phyloP scores from a whole-genome alignment of 2,797 vertebrate genomes.

The Bryconaethiops microstoma region DNA sequence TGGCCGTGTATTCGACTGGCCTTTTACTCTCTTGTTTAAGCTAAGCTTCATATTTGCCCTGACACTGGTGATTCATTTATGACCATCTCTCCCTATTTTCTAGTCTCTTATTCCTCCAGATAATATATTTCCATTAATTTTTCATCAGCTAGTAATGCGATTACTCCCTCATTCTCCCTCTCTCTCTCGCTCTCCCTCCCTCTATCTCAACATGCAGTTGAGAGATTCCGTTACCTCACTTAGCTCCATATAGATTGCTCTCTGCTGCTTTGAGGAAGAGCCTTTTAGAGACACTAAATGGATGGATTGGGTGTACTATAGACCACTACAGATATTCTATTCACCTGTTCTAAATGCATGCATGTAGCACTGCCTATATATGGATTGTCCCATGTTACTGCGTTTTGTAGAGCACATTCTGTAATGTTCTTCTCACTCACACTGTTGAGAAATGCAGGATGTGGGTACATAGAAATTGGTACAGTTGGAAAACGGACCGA shows the following conservation, averaged over 20 bases:
- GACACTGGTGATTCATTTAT: constrained; percentile 82
- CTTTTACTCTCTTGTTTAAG: constrained; percentile 42
- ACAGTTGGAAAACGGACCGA: no score
- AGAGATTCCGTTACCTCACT: constrained; percentile 69
- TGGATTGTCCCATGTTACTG: not conserved
- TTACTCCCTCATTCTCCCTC: constrained; percentile 82
- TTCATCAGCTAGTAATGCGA: constrained; percentile 85
- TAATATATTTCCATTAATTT: constrained; percentile 85
- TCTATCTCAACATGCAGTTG: constrained; percentile 63
- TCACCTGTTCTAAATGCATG: constrained; percentile 55
- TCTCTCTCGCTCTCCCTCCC: constrained; percentile 71
- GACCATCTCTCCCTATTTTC: constrained; percentile 75
- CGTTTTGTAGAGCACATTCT: not conserved
- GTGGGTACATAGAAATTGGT: no score
- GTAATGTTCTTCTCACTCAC: not conserved
- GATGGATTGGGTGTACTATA: constrained; percentile 58
- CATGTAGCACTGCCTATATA: constrained; percentile 3
- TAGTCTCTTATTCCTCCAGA: constrained; percentile 79
- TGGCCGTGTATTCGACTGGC: not conserved
- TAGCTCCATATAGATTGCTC: constrained; percentile 65
- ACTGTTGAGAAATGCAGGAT: not conserved
- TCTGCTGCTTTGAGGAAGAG: constrained; percentile 67
- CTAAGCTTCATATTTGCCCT: constrained; percentile 69
- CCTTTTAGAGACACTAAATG: constrained; percentile 64
- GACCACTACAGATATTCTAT: constrained; percentile 67